Base-by-base conservation (phyloP, 2,888 invertebrate species). In the Drosophila nr. fundita region DNA sequence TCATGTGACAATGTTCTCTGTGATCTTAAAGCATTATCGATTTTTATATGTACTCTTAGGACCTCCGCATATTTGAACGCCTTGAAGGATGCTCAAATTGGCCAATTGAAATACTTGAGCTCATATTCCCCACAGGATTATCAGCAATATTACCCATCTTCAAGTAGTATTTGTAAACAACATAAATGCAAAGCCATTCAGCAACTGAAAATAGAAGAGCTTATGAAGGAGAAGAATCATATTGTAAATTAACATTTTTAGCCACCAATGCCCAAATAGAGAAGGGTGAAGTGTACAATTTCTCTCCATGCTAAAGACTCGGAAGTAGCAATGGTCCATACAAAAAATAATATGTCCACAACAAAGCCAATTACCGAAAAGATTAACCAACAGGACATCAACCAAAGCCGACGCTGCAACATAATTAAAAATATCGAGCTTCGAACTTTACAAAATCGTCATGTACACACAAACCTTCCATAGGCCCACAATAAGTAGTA, bases 181-280 rank as follows among this genome's bases (percentile, higher is more conserved):
- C n/a, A 32, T 60, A 81, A 34, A 88, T 42, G 30, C 68, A 68
- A 4, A 63, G 1, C 59, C 68, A 76, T 68, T 86, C 79, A 30
- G 73, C 21, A 57, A 69, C 85, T 85, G 27, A 1, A 61, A 52
- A 32, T 6, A 0, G 1, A 30, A 29, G 4, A 4, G 3, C 36
- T 21, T 21, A 5, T n/a, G 13, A 21, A 30, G 5, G 4, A 13
- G 10, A 40, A 11, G 3, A 30, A 30, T 21, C 4, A 11, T 4
- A 10, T 8, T 11, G 1, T 10, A 36, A 52, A 48, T 54, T 21
- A 2, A 8, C 1, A 15, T 42, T 27, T 34, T 0, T 10, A 29
- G 0, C 58, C 52, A 83, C 82, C 62, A 42, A 80, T 78, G 45
- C 75, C 82, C n/a, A 73, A 21, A 38, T 73, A 78, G 4, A 80